Evolutionary conservation across 92 coral and sea anemone genomes (phyloP).

Genomic region (Isaurus tuberculatus): DNA sequence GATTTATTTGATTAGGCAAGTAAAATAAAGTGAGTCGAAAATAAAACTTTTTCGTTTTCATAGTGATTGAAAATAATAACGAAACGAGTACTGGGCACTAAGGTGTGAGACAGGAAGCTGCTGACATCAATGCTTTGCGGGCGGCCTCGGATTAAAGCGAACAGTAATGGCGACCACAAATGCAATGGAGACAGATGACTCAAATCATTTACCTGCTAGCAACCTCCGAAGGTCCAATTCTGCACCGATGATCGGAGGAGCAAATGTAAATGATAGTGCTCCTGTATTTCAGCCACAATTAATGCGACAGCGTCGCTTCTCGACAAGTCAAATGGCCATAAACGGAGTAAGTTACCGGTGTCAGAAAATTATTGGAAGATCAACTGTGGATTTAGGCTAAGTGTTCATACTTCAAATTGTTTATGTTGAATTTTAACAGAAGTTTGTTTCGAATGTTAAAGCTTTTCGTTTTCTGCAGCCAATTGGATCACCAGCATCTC

Average conservation of each 20-base stretch:
- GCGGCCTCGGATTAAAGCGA: constrained; percentile 58
- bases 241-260: constrained; percentile 99
- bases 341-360: constrained; percentile 57
- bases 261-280: constrained; percentile 80
- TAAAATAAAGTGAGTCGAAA: no score
- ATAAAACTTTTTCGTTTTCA: no score
- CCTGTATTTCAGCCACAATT: constrained; percentile 78
- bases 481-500: constrained; percentile 94
- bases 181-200: constrained; percentile 99
- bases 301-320: constrained; percentile 91
- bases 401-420: not conserved
- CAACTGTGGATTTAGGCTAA: not conserved
- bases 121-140: constrained; percentile 96
- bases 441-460: not conserved
- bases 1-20: no score
- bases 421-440: constrained; percentile 1
- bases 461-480: constrained; percentile 46
- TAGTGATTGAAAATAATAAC: no score
- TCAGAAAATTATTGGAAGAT: not conserved
- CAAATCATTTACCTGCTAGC: constrained; percentile 83
- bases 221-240: constrained; percentile 95
- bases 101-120: constrained; percentile 38
- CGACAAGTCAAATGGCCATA: constrained; percentile 80
- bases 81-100: not conserved
- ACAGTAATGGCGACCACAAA: constrained; percentile 87